Conservation (phyloP, 30 jellyfish, hydroid and myxozoan genomes). For the Calvadosia cruxmelitensis region DNA sequence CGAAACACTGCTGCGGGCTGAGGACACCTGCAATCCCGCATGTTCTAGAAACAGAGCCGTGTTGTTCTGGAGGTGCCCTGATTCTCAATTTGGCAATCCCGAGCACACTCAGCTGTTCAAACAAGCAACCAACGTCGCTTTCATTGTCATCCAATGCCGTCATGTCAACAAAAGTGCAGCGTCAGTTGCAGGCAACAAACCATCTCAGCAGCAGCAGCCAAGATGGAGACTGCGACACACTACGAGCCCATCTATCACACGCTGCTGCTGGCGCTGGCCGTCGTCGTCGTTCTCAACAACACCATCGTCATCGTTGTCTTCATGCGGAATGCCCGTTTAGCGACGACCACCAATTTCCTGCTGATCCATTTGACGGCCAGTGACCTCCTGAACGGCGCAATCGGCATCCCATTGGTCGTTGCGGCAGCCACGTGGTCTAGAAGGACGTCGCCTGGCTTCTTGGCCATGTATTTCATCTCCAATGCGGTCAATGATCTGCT, state of each 20-base stretch:
- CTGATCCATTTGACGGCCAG: neutral
- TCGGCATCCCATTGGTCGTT: neutral
- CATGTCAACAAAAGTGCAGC: too few relatives aligned
- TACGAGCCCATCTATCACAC: neutral
- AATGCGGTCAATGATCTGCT: neutral
- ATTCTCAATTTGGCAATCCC: too few relatives aligned
- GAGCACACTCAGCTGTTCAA: too few relatives aligned
- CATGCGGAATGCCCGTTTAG: neutral
- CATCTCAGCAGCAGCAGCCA: neutral
- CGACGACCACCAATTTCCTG: neutral
- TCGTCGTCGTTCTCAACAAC: neutral
- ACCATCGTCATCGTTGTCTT: neutral
- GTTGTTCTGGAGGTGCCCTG: too few relatives aligned
- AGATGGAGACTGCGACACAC: neutral
- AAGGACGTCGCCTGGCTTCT: neutral
- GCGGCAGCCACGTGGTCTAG: neutral
- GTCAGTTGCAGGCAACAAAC: too few relatives aligned
- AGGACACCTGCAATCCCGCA: too few relatives aligned
- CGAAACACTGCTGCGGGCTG: too few relatives aligned
- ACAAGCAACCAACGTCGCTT: too few relatives aligned
- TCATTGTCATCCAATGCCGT: too few relatives aligned
- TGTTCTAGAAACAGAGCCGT: too few relatives aligned
- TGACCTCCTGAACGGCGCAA: neutral
- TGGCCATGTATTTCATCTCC: neutral
- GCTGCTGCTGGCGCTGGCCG: neutral